These are phyloP conservation scores for Nymphalis c-album DNA, from an alignment of 2,888 invertebrate genomes.

Conservation along the genomic window DNA sequence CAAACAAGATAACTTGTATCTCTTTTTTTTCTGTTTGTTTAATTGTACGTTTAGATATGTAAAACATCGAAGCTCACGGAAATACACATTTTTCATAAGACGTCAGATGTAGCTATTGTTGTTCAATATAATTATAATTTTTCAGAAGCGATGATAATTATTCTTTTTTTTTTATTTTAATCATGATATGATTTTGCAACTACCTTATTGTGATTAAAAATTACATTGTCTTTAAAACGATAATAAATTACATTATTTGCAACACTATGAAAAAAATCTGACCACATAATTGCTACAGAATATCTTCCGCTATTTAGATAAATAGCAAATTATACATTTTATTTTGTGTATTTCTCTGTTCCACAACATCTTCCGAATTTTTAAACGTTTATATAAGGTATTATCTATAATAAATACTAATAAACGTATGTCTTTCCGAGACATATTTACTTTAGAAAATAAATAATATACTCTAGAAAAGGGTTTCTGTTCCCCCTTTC, in stretches of 20 bases:
- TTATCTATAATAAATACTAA: no score
- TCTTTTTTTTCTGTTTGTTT: not conserved
- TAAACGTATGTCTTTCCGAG: no score
- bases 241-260: not conserved
- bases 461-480: no score
- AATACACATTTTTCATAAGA: not conserved
- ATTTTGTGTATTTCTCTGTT: no score
- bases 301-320: no score
- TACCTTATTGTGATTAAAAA: not conserved
- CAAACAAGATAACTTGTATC: not conserved
- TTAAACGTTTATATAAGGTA: no score
- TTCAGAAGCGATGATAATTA: not conserved
- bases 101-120: constrained; percentile 2
- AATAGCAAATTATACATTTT: no score
- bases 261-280: not conserved
- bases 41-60: not conserved
- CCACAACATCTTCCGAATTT: no score
- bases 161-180: not conserved
- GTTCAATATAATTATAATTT: not conserved
- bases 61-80: constrained; percentile 4
- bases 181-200: not conserved
- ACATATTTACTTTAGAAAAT: no score
- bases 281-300: no score
- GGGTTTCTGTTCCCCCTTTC: no score
- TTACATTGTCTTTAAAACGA: not conserved